Conservation (phyloP, 1,140 invertebrate genomes). For the Akabosia matsudoensis region DNA sequence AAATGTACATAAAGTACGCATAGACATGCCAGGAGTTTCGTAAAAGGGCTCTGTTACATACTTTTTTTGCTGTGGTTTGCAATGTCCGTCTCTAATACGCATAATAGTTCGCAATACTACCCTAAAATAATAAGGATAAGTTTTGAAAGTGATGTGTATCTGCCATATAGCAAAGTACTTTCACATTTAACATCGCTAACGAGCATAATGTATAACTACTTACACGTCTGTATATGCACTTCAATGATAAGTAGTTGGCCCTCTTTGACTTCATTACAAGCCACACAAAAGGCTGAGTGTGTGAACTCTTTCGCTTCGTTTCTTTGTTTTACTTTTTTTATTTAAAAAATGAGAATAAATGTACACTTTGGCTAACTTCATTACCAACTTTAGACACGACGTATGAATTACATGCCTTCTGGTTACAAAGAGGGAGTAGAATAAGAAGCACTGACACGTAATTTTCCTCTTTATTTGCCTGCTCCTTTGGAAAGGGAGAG, state of each 20-base stretch:
- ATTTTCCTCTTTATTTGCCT: conserved; percentile 5
- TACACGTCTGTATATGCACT: background rate
- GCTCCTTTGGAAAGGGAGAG: background rate
- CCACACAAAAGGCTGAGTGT: background rate
- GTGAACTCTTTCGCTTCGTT: background rate
- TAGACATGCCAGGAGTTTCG: too few species aligned
- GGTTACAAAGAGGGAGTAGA: background rate
- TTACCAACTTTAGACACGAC: conserved; percentile 1
- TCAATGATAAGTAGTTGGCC: background rate
- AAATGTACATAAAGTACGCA: too few species aligned
- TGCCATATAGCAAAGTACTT: too few species aligned
- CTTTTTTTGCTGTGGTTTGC: too few species aligned
- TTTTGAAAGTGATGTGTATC: too few species aligned
- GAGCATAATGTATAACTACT: too few species aligned
- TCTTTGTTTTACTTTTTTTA: background rate
- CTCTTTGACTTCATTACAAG: background rate
- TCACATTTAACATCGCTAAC: too few species aligned
- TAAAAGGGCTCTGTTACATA: too few species aligned
- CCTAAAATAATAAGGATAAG: too few species aligned
- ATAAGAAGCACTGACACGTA: background rate
- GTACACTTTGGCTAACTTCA: background rate
- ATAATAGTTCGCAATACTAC: too few species aligned
- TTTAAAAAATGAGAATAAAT: background rate
- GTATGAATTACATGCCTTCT: conserved; percentile 14
- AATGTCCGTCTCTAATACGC: too few species aligned